Evolutionary conservation across 2,888 invertebrate species (phyloP), one percentile per base, ranked within the genome.

Genomic region (Patella caerulea): DNA sequence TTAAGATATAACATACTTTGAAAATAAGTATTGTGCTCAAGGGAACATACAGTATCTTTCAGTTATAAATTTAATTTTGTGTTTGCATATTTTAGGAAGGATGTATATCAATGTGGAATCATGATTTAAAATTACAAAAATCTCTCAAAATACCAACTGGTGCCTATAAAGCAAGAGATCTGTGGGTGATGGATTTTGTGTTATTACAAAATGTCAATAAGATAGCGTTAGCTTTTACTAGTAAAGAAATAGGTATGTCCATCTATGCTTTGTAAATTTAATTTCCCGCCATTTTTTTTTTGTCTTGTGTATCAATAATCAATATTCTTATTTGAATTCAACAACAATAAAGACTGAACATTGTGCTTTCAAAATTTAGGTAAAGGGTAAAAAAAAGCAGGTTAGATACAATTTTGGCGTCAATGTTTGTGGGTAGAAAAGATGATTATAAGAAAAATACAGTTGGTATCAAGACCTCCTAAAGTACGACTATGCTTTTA

Each of bases 131-230:
- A 79, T 80, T 88, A 52, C 90, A 90, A 81, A 81, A 90, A 59
- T 82, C 85, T 2, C 82, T 90, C 19, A 89, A 89, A 79, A 91
- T 89, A 0, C 87, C 87, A 15, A 91, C 91, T 15, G 92, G 91
- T 79, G 87, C 90, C 0, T 92, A 91, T 84, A 88, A 88, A 77
- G 86, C 87, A 14, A 80, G 90, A 34, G 92, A 92, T 80, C 82
- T 92, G 19, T 92, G 92, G 92, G 90, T 92, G n/a, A 92, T 92
- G 12, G 86, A 91, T 79, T 92, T 91, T 83, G 88, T 90, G 0
- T 85, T 87, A 5, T 84, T 92, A 19, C 89, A 88, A 73, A 91
- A 91, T 79, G 85, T 91, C 78, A 91, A 91, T 85, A 92, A 92
- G 81, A 87, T 92, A 17, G 92, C 91, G 7, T 80, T 92, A 45